Evolutionary conservation across 2,797 vertebrate genomes (phyloP), one percentile per base, ranked within the genome.

Genomic region (Malacoraja senta): DNA sequence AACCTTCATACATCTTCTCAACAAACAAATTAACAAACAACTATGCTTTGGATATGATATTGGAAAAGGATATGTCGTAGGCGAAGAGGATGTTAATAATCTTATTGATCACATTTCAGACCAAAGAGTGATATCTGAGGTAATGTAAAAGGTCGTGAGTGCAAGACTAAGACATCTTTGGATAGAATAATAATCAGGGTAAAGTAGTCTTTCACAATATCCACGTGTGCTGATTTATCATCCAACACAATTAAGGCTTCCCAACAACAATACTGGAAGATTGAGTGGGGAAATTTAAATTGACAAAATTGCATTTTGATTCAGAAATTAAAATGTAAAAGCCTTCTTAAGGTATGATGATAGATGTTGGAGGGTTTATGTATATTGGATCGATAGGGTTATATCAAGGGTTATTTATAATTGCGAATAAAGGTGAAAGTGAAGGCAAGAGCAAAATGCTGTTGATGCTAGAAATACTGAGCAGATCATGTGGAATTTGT

Each of bases 51-150:
- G 93, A 17, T 94, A 94, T 61, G 94, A 93, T 32, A 94, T 93
- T 83, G 93, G 94, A 44, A 94, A 94, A 93, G 94, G 94, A 91
- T 93, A 94, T 53, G 93, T 94, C 12, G 80, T 94, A 9, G 94
- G 93, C 88, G 93, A 94, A 72, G 93, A 94, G 74, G 93, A 93
- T 78, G 93, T 94, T 32, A 93, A 93, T 86, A 94, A 93, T 81
- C 93, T 94, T 86, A 93, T 94, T 71, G 71, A 93, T 93, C 93
- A 93, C 86, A 93, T 94, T 91, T 94, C 93, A 93, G 93, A 93
- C 78, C 84, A 94, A 93, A 93, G 80, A 72, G 83, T 92, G 84
- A 93, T 94, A 72, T 93, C 93, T 17, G 38, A 93, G 93, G 93
- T 94, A 79, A 84, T 84, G 65, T 12, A 76, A 92, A 76, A 53